Conservation (phyloP, 2,888 invertebrate species). For the Drosophila neonasuta region DNA sequence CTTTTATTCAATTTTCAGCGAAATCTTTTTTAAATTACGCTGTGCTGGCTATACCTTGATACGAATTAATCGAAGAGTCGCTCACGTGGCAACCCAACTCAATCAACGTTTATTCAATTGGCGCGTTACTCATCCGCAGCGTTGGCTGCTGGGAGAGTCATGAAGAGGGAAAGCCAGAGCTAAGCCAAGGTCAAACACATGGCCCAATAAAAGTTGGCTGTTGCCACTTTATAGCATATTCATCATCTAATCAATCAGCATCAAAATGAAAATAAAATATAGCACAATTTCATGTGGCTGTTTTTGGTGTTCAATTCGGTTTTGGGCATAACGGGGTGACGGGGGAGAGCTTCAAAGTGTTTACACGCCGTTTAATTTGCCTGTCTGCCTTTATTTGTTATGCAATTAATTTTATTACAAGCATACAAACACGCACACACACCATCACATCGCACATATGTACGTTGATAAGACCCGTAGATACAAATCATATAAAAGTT, state of each 20-base stretch:
- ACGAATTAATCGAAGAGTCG: constrained; percentile 38
- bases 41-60: constrained; percentile 11
- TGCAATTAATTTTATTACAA: constrained; percentile 74
- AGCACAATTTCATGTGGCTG: constrained; percentile 47
- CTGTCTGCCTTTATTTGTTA: constrained; percentile 73
- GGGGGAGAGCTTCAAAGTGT: constrained; percentile 67
- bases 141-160: constrained; percentile 3
- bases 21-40: constrained; percentile 15
- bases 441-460: constrained; percentile 4
- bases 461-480: constrained; percentile 44
- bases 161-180: constrained; percentile 8
- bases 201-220: constrained; percentile 12
- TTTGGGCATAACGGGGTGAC: constrained; percentile 2
- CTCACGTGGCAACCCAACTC: constrained; percentile 39
- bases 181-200: constrained; percentile 46
- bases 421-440: constrained; percentile 25
- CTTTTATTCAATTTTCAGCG: too few species aligned
- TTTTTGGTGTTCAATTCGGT: constrained; percentile 5
- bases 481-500: constrained; percentile 68
- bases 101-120: constrained; percentile 59
- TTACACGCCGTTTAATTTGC: constrained; percentile 74
- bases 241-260: constrained; percentile 68
- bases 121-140: constrained; percentile 50
- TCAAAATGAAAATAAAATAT: constrained; percentile 60
- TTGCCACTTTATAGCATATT: constrained; percentile 32